Conservation (phyloP, 1,140 invertebrate species). For the Saccostrea glomerata region DNA sequence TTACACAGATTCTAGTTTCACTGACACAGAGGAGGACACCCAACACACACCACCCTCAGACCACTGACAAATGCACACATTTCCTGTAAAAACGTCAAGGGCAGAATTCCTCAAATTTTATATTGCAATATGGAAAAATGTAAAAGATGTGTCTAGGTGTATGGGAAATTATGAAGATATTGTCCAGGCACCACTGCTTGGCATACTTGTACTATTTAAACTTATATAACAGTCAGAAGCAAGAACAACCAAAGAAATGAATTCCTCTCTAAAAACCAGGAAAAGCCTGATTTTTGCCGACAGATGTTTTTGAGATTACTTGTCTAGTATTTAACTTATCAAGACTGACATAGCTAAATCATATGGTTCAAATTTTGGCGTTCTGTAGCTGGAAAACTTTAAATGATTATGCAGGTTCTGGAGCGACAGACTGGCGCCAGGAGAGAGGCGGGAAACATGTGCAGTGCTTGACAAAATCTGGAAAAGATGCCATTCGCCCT, state of each 20-base stretch:
- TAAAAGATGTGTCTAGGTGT: not conserved
- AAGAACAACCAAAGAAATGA: constrained; percentile 6
- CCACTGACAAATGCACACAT: not conserved
- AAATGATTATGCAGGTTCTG: constrained; percentile 27
- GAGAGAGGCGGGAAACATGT: constrained; percentile 22
- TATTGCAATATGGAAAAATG: not conserved
- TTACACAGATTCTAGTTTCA: too few species aligned
- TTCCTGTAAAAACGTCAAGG: not conserved
- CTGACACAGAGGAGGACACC: too few species aligned
- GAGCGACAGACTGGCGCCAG: constrained; percentile 29
- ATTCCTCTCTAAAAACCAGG: not conserved
- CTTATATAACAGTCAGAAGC: constrained; percentile 20
- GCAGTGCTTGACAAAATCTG: constrained; percentile 27
- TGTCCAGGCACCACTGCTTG: not conserved
- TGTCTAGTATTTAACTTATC: constrained; percentile 35
- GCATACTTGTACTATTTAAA: constrained; percentile 24
- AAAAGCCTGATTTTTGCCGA: not conserved
- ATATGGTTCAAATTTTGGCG: constrained; percentile 32
- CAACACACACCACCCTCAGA: not conserved
- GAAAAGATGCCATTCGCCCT: constrained; percentile 35
- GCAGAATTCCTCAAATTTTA: constrained; percentile 11
- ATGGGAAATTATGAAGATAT: constrained; percentile 20
- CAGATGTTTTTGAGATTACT: constrained; percentile 36
- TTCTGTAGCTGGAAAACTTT: constrained; percentile 35
- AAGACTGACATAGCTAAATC: constrained; percentile 36